Percentiles rank a stretch among this genome's conserved stretches.
These are phyloP conservation scores for Saguinus imperator DNA, from an alignment of 2,113 vertebrate genomes.

Conservation along the genomic window DNA sequence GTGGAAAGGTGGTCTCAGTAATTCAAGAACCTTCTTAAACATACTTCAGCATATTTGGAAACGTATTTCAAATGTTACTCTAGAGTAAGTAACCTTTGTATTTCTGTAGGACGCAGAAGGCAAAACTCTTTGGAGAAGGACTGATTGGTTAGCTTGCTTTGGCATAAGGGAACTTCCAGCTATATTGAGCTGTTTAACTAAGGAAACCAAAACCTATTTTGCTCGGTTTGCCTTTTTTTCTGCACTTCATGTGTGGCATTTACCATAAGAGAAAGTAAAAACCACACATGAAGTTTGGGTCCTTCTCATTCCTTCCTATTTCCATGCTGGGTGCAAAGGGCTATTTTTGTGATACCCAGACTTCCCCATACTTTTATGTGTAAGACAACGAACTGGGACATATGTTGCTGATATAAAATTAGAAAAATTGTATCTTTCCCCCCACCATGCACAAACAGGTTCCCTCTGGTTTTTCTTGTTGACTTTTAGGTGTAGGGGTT, in stretches of 20 bases:
- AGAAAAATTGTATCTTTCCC: constrained; percentile 48
- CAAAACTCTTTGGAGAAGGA: constrained; percentile 66
- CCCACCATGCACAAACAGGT: neutral
- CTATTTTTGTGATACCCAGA: constrained; percentile 47
- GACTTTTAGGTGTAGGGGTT: neutral
- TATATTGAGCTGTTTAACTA: constrained; percentile 82
- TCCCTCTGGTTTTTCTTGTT: constrained; percentile 23
- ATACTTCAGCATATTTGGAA: constrained; percentile 52
- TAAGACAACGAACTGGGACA: constrained; percentile 39
- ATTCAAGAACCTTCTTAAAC: constrained; percentile 68
- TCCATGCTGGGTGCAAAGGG: constrained; percentile 66
- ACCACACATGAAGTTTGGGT: constrained; percentile 79
- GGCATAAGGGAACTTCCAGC: constrained; percentile 80
- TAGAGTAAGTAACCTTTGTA: neutral
- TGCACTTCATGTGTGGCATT: constrained; percentile 82
- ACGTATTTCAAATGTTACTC: constrained; percentile 25
- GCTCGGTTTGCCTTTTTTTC: constrained; percentile 74
- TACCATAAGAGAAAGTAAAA: constrained; percentile 75
- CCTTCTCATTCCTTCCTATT: constrained; percentile 65
- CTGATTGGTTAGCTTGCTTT: constrained; percentile 81
- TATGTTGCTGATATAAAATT: constrained; percentile 63
- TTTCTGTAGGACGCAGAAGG: constrained; percentile 52
- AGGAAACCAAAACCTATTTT: constrained; percentile 83
- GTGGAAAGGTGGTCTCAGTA: constrained; percentile 58
- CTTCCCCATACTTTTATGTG: constrained; percentile 57